Evolutionary conservation across 2,888 invertebrate species (phyloP).

Genomic region (Leucophora obtusa): DNA sequence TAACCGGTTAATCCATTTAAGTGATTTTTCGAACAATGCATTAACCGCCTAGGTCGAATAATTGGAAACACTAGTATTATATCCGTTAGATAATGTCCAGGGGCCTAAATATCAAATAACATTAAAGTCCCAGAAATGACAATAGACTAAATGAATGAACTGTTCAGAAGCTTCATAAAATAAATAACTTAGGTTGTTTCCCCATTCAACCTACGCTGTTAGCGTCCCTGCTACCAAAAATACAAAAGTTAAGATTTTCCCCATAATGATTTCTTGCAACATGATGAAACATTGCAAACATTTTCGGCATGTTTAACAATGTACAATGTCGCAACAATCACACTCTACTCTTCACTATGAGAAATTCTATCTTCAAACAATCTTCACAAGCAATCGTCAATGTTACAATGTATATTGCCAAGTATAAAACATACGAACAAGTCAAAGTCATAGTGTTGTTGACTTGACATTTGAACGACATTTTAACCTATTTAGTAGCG

Average conservation of each 20-base stretch:
- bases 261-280: slow-evolving; percentile 34
- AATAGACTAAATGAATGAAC: no score
- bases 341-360: slow-evolving; percentile 35
- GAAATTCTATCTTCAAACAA: slow-evolving; percentile 33
- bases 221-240: no score
- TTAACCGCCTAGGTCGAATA: no score
- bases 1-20: no score
- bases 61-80: no score
- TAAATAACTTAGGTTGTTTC: no score
- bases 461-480: slow-evolving; percentile 61
- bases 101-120: no score
- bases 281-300: slow-evolving; percentile 44
- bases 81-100: no score
- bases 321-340: slow-evolving; percentile 31
- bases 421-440: slow-evolving; percentile 4
- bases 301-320: slow-evolving; percentile 56
- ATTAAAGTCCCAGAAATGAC: no score
- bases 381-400: slow-evolving; percentile 17
- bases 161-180: no score
- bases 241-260: background rate
- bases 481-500: slow-evolving; percentile 62
- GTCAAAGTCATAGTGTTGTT: slow-evolving; percentile 51
- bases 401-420: slow-evolving; percentile 7
- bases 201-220: no score
- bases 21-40: no score